Evolutionary conservation across 1,140 invertebrate genomes (phyloP).

Genomic region (Fopius arisanus): DNA sequence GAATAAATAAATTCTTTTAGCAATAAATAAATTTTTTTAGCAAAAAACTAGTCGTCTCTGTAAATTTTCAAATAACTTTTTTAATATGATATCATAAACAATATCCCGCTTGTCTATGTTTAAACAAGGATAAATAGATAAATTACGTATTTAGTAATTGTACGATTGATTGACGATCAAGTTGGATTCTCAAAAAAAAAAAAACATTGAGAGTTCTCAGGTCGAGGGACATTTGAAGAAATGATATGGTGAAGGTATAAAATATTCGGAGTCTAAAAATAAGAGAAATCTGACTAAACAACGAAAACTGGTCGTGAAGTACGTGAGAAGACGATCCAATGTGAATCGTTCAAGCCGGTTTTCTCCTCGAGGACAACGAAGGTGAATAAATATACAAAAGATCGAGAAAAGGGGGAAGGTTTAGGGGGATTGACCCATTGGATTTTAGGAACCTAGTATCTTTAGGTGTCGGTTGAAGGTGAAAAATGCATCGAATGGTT

Average conservation of each 20-base stretch:
- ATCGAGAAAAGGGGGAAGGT: background rate
- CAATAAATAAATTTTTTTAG: too few species aligned
- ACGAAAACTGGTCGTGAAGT: conserved; percentile 12
- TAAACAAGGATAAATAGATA: too few species aligned
- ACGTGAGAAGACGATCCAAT: background rate
- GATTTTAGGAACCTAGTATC: background rate
- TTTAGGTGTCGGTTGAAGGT: background rate
- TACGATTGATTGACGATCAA: too few species aligned
- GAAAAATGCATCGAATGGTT: background rate
- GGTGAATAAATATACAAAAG: background rate
- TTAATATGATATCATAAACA: too few species aligned
- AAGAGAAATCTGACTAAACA: conserved; percentile 6
- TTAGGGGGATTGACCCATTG: background rate
- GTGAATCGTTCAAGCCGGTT: background rate
- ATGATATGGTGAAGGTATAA: too few species aligned
- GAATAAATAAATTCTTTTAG: too few species aligned
- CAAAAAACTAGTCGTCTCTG: too few species aligned
- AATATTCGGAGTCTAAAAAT: background rate
- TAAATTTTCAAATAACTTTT: too few species aligned
- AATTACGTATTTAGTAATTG: too few species aligned
- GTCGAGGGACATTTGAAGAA: too few species aligned
- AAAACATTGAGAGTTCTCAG: background rate
- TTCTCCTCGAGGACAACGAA: conserved; percentile 1
- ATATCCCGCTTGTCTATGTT: too few species aligned
- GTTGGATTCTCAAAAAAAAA: too few species aligned